These are phyloP conservation scores for Carollia perspicillata DNA, from an alignment of 2,113 vertebrate species.

Conservation along the genomic window DNA sequence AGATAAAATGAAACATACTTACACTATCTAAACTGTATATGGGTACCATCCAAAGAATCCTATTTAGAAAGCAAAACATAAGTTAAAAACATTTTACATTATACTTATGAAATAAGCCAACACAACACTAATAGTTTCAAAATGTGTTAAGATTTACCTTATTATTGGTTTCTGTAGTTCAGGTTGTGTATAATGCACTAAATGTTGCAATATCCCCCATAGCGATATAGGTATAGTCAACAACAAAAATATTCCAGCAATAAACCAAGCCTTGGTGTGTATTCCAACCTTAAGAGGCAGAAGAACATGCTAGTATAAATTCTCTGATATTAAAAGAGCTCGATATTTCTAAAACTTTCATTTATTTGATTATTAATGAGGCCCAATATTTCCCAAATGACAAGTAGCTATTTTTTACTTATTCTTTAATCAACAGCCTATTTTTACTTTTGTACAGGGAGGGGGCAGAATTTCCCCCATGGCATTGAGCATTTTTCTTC, in stretches of 20 bases:
- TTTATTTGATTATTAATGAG: background rate
- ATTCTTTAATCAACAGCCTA: background rate
- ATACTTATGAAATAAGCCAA: conserved; percentile 22
- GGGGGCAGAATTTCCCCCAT: background rate
- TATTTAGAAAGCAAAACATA: conserved; percentile 78
- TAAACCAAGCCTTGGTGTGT: conserved; percentile 97
- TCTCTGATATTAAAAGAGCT: background rate
- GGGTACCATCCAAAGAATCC: conserved; percentile 99
- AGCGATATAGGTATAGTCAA: conserved; percentile 97
- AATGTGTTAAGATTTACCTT: conserved; percentile 83
- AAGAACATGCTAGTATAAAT: conserved; percentile 12
- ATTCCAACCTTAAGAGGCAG: conserved; percentile 87
- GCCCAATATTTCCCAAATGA: background rate
- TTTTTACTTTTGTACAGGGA: background rate
- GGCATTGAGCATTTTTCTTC: background rate
- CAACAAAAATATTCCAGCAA: conserved; percentile 96
- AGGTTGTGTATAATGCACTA: conserved; percentile 97
- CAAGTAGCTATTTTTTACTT: background rate
- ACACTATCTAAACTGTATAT: conserved; percentile 99
- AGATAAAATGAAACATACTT: conserved; percentile 82
- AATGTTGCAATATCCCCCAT: conserved; percentile 97
- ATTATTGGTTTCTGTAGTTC: conserved; percentile 98
- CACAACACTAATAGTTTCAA: conserved; percentile 4
- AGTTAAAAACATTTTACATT: conserved; percentile 40
- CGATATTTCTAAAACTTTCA: background rate